These are phyloP conservation scores for Henricia sp. DNA, from an alignment of 53 echinoderm and acorn worm genomes.

Conservation along the genomic window DNA sequence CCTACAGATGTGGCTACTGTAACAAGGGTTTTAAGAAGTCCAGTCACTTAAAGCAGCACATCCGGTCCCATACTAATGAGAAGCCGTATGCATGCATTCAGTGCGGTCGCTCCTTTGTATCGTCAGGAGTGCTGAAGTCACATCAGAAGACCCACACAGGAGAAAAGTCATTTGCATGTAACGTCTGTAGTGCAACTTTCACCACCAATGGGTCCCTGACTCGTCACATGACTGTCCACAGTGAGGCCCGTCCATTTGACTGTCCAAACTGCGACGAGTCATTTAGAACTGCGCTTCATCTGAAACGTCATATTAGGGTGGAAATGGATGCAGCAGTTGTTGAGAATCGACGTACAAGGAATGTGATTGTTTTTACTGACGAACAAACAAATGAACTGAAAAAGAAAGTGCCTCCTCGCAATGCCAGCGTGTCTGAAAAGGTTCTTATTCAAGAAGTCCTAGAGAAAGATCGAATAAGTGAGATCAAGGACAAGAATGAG, in stretches of 20 bases:
- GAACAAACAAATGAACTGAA: conserved; percentile 82
- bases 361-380: conserved; percentile 79
- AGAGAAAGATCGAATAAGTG: conserved; percentile 89
- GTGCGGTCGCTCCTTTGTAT: conserved; percentile 93
- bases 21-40: conserved; percentile 96
- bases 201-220: conserved; percentile 96
- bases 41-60: conserved; percentile 95
- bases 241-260: conserved; percentile 64
- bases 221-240: conserved; percentile 90
- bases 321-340: conserved; percentile 53
- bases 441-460: conserved; percentile 86
- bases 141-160: conserved; percentile 89
- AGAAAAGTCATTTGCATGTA: conserved; percentile 79
- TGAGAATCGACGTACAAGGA: conserved; percentile 58
- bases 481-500: conserved; percentile 82
- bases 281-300: conserved; percentile 77
- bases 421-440: conserved; percentile 83
- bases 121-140: conserved; percentile 83
- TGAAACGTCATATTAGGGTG: conserved; percentile 88
- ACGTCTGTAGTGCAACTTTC: conserved; percentile 78
- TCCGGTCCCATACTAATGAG: conserved; percentile 92
- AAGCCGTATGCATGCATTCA: conserved; percentile 89
- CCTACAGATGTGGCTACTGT: conserved; percentile 82
- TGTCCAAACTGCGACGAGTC: conserved; percentile 80
- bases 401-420: conserved; percentile 67